These are phyloP conservation scores for Euura lappo DNA, from an alignment of 1,140 invertebrate genomes.

Conservation along the genomic window DNA sequence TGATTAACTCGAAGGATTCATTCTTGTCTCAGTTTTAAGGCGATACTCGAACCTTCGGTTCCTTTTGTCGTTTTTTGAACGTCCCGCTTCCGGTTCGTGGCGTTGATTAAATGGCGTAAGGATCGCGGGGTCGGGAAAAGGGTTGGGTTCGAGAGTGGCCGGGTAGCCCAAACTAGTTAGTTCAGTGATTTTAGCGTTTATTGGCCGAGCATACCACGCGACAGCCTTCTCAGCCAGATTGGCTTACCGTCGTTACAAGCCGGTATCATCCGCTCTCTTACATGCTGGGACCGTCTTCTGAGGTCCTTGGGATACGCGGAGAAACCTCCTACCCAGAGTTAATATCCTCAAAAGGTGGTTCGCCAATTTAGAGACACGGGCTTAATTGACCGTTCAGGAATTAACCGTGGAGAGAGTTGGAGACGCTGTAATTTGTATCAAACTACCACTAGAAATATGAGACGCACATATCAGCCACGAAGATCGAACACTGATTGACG, in stretches of 20 bases:
- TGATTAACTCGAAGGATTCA: no score
- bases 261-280: not conserved
- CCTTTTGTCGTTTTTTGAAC: no score
- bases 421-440: not conserved
- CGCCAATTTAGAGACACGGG: slow-evolving; percentile 4
- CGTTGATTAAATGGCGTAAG: slow-evolving; percentile 24
- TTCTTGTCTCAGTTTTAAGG: no score
- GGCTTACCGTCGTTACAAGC: slow-evolving; percentile 32
- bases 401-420: not conserved
- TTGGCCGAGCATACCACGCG: slow-evolving; percentile 42
- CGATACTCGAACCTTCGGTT: no score
- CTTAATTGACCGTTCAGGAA: slow-evolving; percentile 5
- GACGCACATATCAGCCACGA: no score
- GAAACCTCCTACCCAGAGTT: not conserved
- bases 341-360: slow-evolving; percentile 12
- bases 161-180: slow-evolving; percentile 46
- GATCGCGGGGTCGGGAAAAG: slow-evolving; percentile 37
- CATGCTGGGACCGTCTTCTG: not conserved
- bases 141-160: slow-evolving; percentile 25
- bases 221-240: slow-evolving; percentile 45
- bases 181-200: slow-evolving; percentile 54
- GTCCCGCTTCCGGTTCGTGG: not conserved
- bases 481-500: no score
- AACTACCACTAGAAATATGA: no score
- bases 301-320: not conserved